Conservation (phyloP, 2,113 vertebrate genomes). For the Campylomormyrus numenius region DNA sequence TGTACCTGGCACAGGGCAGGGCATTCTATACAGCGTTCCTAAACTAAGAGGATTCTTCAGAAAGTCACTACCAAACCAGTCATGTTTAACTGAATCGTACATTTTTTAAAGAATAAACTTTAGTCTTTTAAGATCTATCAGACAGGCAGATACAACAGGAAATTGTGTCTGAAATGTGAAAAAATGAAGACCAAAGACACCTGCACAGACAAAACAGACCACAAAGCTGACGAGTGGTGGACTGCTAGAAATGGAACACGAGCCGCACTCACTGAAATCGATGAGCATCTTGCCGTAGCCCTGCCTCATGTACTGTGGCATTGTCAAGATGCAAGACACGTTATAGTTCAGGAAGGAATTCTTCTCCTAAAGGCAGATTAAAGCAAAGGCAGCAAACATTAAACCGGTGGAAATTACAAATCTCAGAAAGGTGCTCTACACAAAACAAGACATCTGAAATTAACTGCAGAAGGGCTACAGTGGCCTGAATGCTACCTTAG, state of each 20-base stretch:
- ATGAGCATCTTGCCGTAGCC: constrained; percentile 99
- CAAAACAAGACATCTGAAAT: not conserved
- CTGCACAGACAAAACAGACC: not conserved
- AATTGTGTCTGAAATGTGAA: not conserved
- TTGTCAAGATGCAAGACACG: constrained; percentile 95
- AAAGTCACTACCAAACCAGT: not conserved
- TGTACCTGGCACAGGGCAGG: not conserved
- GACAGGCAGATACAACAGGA: not conserved
- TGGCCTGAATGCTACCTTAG: constrained; percentile 68
- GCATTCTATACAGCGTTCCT: not conserved
- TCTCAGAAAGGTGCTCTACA: not conserved
- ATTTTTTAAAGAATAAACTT: not conserved
- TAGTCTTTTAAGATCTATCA: not conserved
- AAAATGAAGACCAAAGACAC: not conserved
- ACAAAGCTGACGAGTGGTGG: too few species aligned
- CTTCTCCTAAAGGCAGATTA: constrained; percentile 73
- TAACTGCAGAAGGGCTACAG: not conserved
- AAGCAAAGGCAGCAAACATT: not conserved
- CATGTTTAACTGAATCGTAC: not conserved
- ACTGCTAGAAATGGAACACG: not conserved
- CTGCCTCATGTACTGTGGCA: constrained; percentile 98
- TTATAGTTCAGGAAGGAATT: constrained; percentile 99
- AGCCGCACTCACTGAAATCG: constrained; percentile 84
- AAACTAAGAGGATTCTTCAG: not conserved
- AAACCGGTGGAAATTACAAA: not conserved